Evolutionary conservation across 23 tunicate genomes (phyloP).

Genomic region (Ascidia mentula): DNA sequence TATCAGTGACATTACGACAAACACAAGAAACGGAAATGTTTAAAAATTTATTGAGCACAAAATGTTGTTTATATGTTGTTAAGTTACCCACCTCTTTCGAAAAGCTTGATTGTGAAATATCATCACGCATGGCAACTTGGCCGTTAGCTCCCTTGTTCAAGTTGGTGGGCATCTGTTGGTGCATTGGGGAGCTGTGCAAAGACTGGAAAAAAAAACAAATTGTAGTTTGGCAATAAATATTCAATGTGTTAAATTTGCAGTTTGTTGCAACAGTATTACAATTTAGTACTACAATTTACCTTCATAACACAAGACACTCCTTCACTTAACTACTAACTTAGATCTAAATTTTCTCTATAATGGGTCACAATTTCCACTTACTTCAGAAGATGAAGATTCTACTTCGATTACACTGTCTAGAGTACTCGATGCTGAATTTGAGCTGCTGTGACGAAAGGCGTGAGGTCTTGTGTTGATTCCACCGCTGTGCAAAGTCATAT

Average conservation of each 20-base stretch:
- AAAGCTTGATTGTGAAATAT: constrained; percentile 43
- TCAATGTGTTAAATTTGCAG: too few species aligned
- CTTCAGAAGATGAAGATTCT: constrained; percentile 65
- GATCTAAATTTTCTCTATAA: too few species aligned
- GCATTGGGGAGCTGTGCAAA: constrained; percentile 27
- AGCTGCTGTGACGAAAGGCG: constrained; percentile 39
- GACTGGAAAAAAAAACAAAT: background rate
- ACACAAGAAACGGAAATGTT: too few species aligned
- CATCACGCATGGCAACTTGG: constrained; percentile 27
- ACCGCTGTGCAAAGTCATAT: constrained; percentile 47
- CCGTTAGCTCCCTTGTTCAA: constrained; percentile 43
- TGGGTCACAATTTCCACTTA: too few species aligned
- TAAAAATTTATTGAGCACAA: too few species aligned
- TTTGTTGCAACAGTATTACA: too few species aligned
- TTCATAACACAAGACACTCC: too few species aligned
- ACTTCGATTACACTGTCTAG: constrained; percentile 65
- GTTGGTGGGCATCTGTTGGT: constrained; percentile 21
- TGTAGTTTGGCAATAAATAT: too few species aligned
- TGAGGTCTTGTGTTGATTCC: constrained; percentile 42
- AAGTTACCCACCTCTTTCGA: constrained; percentile 47
- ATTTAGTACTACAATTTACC: too few species aligned
- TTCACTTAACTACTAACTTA: too few species aligned
- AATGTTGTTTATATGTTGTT: too few species aligned
- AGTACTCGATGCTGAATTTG: constrained; percentile 28
- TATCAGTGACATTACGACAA: too few species aligned